Evolutionary conservation across 1,140 invertebrate species (phyloP).

Genomic region (Drosophila cardini): DNA sequence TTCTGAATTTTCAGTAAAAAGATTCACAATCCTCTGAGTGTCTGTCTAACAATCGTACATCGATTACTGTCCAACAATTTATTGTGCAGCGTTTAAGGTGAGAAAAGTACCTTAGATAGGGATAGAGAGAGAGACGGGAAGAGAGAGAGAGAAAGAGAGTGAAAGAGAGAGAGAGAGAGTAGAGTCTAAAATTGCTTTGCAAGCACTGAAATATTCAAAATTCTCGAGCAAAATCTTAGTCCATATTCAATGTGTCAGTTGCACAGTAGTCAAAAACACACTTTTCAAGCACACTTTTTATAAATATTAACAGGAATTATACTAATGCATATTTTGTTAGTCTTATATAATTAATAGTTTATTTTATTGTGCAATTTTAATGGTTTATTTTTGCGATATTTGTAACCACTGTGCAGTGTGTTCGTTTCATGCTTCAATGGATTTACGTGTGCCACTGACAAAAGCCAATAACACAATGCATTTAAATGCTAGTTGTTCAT

Average conservation of each 20-base stretch:
- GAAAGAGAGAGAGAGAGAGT: too few species aligned
- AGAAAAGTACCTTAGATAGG: not conserved
- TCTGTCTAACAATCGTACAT: conserved; percentile 39
- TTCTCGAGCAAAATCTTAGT: conserved; percentile 16
- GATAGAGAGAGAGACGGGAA: not conserved
- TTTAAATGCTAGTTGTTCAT: conserved; percentile 35
- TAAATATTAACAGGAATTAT: not conserved
- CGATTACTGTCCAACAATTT: conserved; percentile 67
- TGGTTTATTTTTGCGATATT: not conserved
- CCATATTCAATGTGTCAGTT: not conserved
- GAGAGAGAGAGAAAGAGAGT: conserved; percentile 12
- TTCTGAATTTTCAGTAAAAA: conserved; percentile 50
- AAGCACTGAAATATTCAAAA: conserved; percentile 55
- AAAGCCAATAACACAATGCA: conserved; percentile 59
- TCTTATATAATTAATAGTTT: not conserved
- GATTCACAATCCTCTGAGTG: not conserved
- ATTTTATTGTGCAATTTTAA: not conserved
- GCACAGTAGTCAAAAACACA: conserved; percentile 8
- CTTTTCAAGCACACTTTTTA: too few species aligned
- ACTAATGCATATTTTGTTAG: not conserved
- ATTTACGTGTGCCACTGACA: conserved; percentile 62
- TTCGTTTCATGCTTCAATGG: conserved; percentile 66
- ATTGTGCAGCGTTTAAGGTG: conserved; percentile 52
- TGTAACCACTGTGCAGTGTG: conserved; percentile 36
- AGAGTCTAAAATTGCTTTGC: conserved; percentile 40